A percentile compares a stretch with the other conserved stretches of the same genome.
These are phyloP conservation scores for Phocoena phocoena DNA, from an alignment of 2,113 vertebrate species.

Conservation along the genomic window DNA sequence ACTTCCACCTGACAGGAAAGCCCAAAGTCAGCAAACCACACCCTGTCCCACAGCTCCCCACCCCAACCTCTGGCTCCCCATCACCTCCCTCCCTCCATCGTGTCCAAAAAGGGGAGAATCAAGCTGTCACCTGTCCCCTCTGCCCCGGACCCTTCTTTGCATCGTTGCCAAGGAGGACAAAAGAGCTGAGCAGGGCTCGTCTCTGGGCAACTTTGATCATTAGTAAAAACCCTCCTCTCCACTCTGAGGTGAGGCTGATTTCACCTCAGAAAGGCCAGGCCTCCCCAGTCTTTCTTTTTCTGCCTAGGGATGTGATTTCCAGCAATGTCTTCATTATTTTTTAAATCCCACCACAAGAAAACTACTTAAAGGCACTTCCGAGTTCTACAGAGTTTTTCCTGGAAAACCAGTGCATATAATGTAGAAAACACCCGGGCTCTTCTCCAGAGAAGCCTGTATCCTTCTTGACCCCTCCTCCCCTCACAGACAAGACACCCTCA, in stretches of 20 bases:
- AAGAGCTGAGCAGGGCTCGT: background rate
- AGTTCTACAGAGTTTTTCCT: conserved; percentile 18
- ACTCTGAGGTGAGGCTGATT: background rate
- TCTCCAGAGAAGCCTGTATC: background rate
- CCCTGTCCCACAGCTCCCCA: background rate
- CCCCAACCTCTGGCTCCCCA: background rate
- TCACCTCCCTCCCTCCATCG: background rate
- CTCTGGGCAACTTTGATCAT: background rate
- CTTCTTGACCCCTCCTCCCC: background rate
- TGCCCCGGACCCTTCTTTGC: background rate
- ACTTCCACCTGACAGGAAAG: background rate
- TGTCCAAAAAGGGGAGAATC: background rate
- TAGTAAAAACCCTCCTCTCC: background rate
- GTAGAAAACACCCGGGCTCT: background rate
- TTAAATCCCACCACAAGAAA: conserved; percentile 10
- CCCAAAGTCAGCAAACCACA: background rate
- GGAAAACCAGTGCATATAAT: conserved; percentile 3
- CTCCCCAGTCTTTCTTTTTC: background rate
- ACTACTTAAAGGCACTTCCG: background rate
- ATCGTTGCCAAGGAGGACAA: background rate
- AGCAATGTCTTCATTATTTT: background rate
- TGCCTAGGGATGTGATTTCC: background rate
- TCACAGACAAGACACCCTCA: background rate
- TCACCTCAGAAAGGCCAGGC: background rate
- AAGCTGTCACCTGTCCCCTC: background rate